These are phyloP conservation scores for Chlorospingus flavigularis DNA, from an alignment of 2,797 vertebrate genomes.

Conservation along the genomic window DNA sequence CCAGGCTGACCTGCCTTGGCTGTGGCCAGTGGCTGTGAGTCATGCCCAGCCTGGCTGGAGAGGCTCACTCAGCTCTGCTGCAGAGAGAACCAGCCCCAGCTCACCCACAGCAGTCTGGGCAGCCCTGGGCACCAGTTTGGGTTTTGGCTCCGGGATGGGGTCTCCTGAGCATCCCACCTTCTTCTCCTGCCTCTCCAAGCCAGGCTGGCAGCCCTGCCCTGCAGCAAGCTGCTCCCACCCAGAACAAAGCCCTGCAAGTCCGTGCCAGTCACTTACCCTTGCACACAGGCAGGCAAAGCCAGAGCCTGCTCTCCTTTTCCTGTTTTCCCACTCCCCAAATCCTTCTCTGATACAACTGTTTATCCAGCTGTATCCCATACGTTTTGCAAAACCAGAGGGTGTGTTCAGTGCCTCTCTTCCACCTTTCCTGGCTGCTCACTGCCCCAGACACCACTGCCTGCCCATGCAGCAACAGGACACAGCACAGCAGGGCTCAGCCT, in stretches of 20 bases:
- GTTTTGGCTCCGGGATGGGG: neutral
- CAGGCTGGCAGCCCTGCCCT: neutral
- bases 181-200: neutral
- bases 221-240: neutral
- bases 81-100: neutral
- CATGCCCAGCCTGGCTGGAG: neutral
- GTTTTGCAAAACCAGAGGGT: neutral
- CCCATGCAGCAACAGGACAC: rapidly evolving
- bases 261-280: neutral
- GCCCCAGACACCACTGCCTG: neutral
- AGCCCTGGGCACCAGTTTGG: neutral
- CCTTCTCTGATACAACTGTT: neutral
- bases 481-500: neutral
- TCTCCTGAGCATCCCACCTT: neutral
- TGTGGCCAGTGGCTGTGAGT: constrained; percentile 1
- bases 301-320: rapidly evolving
- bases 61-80: neutral
- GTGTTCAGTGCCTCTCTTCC: neutral
- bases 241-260: neutral
- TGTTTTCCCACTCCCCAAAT: neutral
- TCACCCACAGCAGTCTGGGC: neutral
- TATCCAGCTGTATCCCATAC: neutral
- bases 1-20: constrained; percentile 48
- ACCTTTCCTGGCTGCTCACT: neutral
- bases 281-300: rapidly evolving